These are phyloP conservation scores for Hyposmocoma kahamanoa DNA, from an alignment of 1,140 invertebrate genomes.

Conservation along the genomic window DNA sequence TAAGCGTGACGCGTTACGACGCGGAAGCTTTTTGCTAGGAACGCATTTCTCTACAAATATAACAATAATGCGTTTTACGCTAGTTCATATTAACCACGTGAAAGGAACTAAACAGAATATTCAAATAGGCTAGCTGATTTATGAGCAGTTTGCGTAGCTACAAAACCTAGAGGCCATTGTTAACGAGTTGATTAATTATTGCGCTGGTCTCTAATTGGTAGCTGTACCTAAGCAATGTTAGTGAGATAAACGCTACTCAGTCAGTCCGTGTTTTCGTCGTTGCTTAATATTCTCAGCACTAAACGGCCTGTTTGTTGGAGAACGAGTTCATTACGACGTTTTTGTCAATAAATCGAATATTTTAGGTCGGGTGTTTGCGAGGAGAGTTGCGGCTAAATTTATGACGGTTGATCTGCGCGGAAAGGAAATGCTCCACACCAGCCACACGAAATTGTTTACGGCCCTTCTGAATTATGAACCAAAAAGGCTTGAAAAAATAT, in stretches of 20 bases:
- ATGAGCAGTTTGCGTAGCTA: neutral
- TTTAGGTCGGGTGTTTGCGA: slow-evolving; percentile 22
- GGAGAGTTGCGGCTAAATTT: slow-evolving; percentile 21
- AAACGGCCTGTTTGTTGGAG: neutral
- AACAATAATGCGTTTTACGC: no score
- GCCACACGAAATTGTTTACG: slow-evolving; percentile 31
- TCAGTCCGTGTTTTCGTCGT: neutral
- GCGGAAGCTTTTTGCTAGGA: no score
- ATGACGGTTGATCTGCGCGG: slow-evolving; percentile 15
- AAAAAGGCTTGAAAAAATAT: neutral
- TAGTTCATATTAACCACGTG: no score
- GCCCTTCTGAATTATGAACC: neutral
- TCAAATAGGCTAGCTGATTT: no score
- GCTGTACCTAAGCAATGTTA: neutral
- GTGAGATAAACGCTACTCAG: neutral
- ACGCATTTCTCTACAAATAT: no score
- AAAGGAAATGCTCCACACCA: slow-evolving; percentile 20
- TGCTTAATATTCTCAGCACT: no score
- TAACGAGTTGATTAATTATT: slow-evolving; percentile 2
- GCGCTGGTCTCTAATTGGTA: neutral
- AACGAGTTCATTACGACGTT: slow-evolving; percentile 13
- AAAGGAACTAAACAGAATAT: no score
- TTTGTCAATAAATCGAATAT: slow-evolving; percentile 32
- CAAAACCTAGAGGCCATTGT: neutral
- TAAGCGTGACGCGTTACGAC: no score